Evolutionary conservation across 37 sponge, comb jelly and placozoan species (phyloP).

Genomic region (Mnemiopsis leidyi): DNA sequence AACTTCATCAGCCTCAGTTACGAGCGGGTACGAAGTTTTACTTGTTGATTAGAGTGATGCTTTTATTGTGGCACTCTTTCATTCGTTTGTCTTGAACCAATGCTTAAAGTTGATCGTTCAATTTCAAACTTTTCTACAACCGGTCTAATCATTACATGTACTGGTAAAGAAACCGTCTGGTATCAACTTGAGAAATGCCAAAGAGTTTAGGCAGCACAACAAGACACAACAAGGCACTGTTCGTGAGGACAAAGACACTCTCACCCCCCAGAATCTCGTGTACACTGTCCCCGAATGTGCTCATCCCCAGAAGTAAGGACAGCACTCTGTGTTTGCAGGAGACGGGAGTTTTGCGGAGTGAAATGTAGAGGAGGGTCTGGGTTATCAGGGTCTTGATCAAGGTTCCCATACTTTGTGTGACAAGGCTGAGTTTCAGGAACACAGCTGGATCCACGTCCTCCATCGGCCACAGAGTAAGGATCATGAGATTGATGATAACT

Average conservation of each 20-base stretch:
- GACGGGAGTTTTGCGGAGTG: neutral
- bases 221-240: constrained; percentile 1
- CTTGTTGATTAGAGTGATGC: too few species aligned
- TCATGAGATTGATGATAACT: neutral
- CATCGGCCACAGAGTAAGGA: neutral
- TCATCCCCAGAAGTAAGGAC: neutral
- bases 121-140: too few species aligned
- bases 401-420: neutral
- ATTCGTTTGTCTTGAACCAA: too few species aligned
- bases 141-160: neutral
- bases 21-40: constrained; percentile 59
- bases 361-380: neutral
- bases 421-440: neutral
- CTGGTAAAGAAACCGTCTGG: neutral
- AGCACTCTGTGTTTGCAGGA: constrained; percentile 1
- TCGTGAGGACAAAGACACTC: neutral
- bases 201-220: neutral
- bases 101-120: too few species aligned
- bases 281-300: neutral
- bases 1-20: constrained; percentile 38
- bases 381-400: neutral
- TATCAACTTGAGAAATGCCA: neutral
- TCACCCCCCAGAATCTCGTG: constrained; percentile 38
- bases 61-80: too few species aligned
- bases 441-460: neutral